phyloP scores from a whole-genome alignment of 2,113 vertebrate genomes.

The Phaetusa simplex region DNA sequence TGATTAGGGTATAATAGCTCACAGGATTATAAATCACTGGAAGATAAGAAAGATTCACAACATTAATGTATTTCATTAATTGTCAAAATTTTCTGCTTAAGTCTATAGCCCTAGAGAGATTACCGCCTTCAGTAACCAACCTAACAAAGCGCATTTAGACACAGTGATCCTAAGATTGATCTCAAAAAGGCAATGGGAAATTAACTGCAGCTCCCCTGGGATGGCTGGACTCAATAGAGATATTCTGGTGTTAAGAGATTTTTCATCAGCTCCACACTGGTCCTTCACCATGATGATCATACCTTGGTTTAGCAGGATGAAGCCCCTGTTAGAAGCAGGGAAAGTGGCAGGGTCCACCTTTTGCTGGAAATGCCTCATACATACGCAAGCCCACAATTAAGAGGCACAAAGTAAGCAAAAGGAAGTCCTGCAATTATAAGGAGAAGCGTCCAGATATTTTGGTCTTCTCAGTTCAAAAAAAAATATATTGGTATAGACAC shows the following conservation, averaged over 20 bases:
- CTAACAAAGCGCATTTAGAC: not conserved
- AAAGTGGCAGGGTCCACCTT: not conserved
- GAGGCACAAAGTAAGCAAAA: not conserved
- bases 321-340: not conserved
- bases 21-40: not conserved
- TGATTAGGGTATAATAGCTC: not conserved
- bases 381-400: not conserved
- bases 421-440: not conserved
- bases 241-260: not conserved
- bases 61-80: not conserved
- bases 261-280: not conserved
- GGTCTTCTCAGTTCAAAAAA: not conserved
- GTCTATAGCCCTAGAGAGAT: not conserved
- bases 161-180: not conserved
- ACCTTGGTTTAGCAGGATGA: not conserved
- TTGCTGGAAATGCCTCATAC: not conserved
- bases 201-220: not conserved
- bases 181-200: not conserved
- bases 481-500: not conserved
- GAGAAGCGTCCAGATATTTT: not conserved
- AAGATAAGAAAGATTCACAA: not conserved
- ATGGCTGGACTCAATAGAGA: not conserved
- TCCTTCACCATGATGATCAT: not conserved
- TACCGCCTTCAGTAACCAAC: not conserved
- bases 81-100: not conserved